These are phyloP conservation scores for Potorous gilbertii DNA, from an alignment of 2,797 vertebrate species.

Conservation along the genomic window DNA sequence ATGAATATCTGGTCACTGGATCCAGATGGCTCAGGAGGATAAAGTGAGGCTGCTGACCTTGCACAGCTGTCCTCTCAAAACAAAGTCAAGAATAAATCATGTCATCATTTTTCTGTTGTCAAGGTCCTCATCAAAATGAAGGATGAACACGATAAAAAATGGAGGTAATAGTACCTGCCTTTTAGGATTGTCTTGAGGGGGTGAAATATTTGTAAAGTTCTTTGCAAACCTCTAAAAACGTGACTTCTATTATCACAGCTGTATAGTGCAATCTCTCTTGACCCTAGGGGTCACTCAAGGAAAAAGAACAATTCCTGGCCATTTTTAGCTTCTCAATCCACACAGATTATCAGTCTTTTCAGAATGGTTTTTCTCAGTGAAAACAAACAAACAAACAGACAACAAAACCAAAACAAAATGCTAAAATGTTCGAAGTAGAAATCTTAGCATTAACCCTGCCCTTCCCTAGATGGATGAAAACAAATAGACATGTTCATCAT, in stretches of 20 bases:
- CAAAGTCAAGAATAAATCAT: too few relatives aligned
- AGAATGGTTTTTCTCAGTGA: neutral
- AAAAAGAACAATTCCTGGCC: neutral
- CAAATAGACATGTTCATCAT: neutral
- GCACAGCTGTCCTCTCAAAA: too few relatives aligned
- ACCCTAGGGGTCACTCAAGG: neutral
- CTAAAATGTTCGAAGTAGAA: neutral
- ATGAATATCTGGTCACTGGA: too few relatives aligned
- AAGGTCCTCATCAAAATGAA: too few relatives aligned
- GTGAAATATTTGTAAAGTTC: neutral
- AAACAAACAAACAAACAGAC: neutral
- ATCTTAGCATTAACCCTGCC: neutral
- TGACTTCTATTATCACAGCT: neutral
- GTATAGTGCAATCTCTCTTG: neutral
- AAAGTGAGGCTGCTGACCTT: too few relatives aligned
- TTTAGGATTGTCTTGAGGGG: neutral
- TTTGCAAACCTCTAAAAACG: neutral
- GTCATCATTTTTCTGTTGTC: too few relatives aligned
- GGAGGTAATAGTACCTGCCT: neutral
- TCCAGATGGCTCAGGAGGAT: too few relatives aligned
- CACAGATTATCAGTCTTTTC: neutral
- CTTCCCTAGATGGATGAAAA: neutral
- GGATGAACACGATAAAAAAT: too few relatives aligned
- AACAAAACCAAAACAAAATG: neutral
- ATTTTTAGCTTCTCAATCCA: neutral